phyloP scores from a whole-genome alignment of 1,140 invertebrate genomes.

The Drosophila ananassae region DNA sequence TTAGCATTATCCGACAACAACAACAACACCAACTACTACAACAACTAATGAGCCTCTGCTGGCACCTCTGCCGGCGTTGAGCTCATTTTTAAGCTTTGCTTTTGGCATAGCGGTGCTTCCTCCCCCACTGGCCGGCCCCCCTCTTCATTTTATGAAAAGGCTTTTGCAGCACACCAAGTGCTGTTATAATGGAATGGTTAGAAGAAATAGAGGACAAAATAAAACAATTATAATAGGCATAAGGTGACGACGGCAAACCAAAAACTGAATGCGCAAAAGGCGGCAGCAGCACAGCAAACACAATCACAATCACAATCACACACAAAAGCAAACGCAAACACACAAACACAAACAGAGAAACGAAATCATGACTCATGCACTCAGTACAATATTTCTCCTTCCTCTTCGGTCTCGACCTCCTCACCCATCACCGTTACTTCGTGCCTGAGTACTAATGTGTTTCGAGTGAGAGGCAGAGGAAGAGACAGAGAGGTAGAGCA shows the following conservation, averaged over 20 bases:
- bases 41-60: constrained; percentile 56
- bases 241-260: constrained; percentile 75
- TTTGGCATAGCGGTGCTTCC: constrained; percentile 70
- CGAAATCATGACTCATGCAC: constrained; percentile 77
- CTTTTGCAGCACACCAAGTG: constrained; percentile 44
- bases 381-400: constrained; percentile 59
- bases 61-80: constrained; percentile 23
- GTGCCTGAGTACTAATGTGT: constrained; percentile 68
- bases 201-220: constrained; percentile 38
- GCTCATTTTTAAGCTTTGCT: constrained; percentile 68
- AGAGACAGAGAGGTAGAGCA: constrained; percentile 18
- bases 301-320: constrained; percentile 4
- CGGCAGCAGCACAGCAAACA: constrained; percentile 35
- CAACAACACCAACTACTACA: constrained; percentile 26
- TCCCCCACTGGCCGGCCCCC: background rate
- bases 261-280: constrained; percentile 76
- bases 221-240: constrained; percentile 80
- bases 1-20: constrained; percentile 57
- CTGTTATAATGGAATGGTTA: constrained; percentile 79
- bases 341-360: constrained; percentile 23
- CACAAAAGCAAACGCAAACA: constrained; percentile 10
- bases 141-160: background rate
- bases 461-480: constrained; percentile 40
- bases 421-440: constrained; percentile 60
- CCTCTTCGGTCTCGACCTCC: constrained; percentile 10